Conservation (phyloP, 2,113 vertebrate genomes). For the Thamnophis sirtalis region DNA sequence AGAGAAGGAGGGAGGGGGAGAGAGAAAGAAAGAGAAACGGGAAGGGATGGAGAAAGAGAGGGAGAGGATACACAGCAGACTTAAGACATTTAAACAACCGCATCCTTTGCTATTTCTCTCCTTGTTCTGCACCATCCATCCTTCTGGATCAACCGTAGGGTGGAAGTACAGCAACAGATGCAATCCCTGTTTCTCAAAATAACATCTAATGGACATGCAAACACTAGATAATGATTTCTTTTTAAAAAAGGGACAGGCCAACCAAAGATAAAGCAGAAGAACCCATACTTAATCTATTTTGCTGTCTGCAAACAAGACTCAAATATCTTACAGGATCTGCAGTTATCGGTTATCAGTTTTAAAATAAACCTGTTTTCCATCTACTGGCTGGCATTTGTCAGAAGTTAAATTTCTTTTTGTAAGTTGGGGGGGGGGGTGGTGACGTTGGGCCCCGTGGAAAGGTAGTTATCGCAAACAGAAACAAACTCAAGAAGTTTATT, state of each 20-base stretch:
- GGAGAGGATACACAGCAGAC: neutral
- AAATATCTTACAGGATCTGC: neutral
- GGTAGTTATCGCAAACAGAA: neutral
- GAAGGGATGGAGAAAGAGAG: too few species aligned
- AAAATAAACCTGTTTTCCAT: neutral
- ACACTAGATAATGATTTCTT: neutral
- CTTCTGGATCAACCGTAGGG: neutral
- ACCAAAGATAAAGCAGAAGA: neutral
- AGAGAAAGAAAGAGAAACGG: too few species aligned
- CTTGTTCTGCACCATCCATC: neutral
- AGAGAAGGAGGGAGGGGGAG: too few species aligned
- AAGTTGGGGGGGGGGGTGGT: neutral
- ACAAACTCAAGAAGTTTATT: neutral
- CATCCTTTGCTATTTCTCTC: neutral
- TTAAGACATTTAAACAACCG: neutral
- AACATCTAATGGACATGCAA: neutral
- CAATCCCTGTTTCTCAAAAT: neutral
- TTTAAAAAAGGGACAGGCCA: neutral
- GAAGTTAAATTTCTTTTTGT: neutral
- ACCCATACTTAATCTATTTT: neutral
- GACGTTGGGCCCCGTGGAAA: neutral
- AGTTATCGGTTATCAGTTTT: neutral
- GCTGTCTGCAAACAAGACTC: neutral
- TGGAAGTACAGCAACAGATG: neutral
- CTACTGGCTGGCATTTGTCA: neutral